Conservation (phyloP, 2,113 vertebrate species). For the Galbula dea region DNA sequence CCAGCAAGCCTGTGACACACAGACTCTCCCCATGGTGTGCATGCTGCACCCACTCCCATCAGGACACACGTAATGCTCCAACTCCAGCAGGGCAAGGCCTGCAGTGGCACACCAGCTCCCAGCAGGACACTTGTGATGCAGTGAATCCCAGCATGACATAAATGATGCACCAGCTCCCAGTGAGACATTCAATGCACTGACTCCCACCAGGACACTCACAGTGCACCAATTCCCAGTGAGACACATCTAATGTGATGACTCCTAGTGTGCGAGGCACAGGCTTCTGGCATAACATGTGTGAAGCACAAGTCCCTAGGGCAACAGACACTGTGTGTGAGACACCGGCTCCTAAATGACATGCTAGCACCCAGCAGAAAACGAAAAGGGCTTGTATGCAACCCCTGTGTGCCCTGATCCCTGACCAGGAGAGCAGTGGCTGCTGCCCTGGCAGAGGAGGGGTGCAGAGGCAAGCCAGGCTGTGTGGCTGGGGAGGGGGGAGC, state of each 20-base stretch:
- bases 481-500: no score
- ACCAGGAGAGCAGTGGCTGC: not conserved
- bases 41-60: rapidly evolving
- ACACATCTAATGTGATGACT: rapidly evolving
- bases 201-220: not conserved
- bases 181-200: rapidly evolving
- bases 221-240: not conserved
- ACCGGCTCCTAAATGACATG: rapidly evolving
- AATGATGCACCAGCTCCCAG: no score
- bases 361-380: not conserved
- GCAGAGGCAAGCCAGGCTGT: not conserved
- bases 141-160: not conserved
- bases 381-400: not conserved
- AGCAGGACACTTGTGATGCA: not conserved
- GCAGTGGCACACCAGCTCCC: rapidly evolving
- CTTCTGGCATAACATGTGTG: not conserved
- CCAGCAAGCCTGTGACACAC: not conserved
- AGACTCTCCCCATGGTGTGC: rapidly evolving
- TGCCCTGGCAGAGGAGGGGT: not conserved
- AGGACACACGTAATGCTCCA: not conserved
- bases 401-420: no score
- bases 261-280: not conserved
- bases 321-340: not conserved
- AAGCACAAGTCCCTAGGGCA: not conserved
- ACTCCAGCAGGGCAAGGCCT: not conserved